Evolutionary conservation across 2,113 vertebrate species (phyloP).

Genomic region (Ammospiza caudacuta): DNA sequence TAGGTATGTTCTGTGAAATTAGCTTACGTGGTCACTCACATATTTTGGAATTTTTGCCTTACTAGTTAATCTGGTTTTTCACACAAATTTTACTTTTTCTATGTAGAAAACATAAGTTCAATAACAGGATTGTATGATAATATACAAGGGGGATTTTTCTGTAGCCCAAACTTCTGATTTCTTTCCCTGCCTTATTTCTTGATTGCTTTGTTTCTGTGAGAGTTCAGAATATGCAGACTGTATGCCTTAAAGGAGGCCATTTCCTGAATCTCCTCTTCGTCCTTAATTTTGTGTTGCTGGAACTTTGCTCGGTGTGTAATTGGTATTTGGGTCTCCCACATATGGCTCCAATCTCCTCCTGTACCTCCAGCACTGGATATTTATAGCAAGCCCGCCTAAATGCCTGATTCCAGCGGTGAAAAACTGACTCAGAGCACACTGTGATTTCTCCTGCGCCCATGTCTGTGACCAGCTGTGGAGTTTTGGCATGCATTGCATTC

Average conservation of each 20-base stretch:
- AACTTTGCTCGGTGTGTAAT: not conserved
- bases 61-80: not conserved
- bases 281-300: not conserved
- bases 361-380: not conserved
- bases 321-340: not conserved
- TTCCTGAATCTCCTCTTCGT: not conserved
- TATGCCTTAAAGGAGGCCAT: not conserved
- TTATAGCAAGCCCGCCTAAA: not conserved
- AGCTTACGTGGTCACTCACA: not conserved
- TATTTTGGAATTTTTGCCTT: not conserved
- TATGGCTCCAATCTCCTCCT: not conserved
- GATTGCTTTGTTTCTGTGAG: not conserved
- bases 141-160: not conserved
- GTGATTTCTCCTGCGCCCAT: not conserved
- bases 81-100: not conserved
- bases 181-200: not conserved
- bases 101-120: not conserved
- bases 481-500: conserved; percentile 12
- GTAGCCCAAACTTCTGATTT: not conserved
- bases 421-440: not conserved
- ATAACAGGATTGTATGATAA: not conserved
- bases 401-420: not conserved
- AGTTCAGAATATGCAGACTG: not conserved
- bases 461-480: not conserved
- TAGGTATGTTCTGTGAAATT: not conserved